Conservation (phyloP, 2,113 vertebrate species). For the Syrrhaptes paradoxus region DNA sequence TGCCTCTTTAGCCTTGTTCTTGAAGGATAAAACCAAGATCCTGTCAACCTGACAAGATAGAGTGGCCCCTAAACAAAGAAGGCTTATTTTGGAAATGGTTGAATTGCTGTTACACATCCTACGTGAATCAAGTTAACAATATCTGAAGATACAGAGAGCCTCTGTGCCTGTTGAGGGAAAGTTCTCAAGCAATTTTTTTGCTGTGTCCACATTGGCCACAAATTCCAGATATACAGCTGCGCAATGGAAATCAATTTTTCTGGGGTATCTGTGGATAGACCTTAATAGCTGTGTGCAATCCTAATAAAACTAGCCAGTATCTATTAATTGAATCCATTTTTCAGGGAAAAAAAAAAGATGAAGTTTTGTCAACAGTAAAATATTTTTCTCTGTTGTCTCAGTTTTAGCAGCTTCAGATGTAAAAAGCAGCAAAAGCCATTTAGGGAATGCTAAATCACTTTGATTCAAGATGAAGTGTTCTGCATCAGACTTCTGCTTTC, state of each 20-base stretch:
- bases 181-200: background rate
- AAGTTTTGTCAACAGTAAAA: background rate
- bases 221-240: background rate
- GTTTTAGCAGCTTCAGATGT: background rate
- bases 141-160: background rate
- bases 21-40: background rate
- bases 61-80: background rate
- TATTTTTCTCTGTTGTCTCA: background rate
- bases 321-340: background rate
- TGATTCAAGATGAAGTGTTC: background rate
- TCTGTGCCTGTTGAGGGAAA: background rate
- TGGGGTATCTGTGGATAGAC: background rate
- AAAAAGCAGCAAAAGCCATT: background rate
- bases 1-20: background rate
- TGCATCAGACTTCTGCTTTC: background rate
- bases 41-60: background rate
- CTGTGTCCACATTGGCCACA: background rate
- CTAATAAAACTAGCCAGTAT: background rate
- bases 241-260: background rate
- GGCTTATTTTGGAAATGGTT: background rate
- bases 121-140: background rate
- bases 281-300: background rate
- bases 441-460: background rate
- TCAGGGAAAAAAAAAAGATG: background rate
- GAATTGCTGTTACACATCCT: background rate